Percentiles rank a stretch among this genome's conserved stretches.
These are phyloP conservation scores for Lutjanus argentimaculatus DNA, from an alignment of 2,797 vertebrate genomes.

Conservation along the genomic window DNA sequence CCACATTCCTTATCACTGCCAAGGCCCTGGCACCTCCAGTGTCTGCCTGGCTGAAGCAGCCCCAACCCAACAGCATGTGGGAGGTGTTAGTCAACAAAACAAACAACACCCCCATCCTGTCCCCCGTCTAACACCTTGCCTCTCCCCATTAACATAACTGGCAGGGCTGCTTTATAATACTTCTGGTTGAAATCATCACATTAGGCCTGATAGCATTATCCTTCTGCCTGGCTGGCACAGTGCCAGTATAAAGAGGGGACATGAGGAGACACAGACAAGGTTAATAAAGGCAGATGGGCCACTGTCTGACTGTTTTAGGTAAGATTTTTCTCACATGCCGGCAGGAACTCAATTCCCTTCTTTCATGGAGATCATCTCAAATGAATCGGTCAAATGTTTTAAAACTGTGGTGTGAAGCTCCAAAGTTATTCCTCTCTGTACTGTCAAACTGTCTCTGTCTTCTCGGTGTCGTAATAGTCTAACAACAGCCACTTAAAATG, in stretches of 20 bases:
- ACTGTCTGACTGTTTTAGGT: constrained; percentile 55
- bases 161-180: constrained; percentile 71
- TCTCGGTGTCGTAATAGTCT: constrained; percentile 12
- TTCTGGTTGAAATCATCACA: constrained; percentile 78
- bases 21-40: constrained; percentile 65
- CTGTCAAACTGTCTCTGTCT: constrained; percentile 26
- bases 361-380: constrained; percentile 30
- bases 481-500: constrained; percentile 42
- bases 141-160: constrained; percentile 73
- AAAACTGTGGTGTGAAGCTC: constrained; percentile 13
- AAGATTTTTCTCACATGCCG: constrained; percentile 38
- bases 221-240: constrained; percentile 65
- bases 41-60: constrained; percentile 64
- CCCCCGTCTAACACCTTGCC: constrained; percentile 68
- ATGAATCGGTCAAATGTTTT: constrained; percentile 39
- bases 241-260: constrained; percentile 66
- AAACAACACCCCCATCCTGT: constrained; percentile 59
- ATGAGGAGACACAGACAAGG: constrained; percentile 70
- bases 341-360: constrained; percentile 16
- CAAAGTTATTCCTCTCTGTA: background rate
- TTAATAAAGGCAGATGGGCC: constrained; percentile 73
- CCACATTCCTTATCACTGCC: constrained; percentile 63
- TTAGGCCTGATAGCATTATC: constrained; percentile 70
- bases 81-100: constrained; percentile 77
- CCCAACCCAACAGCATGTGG: constrained; percentile 64